These are phyloP conservation scores for Maniola jurtina DNA, from an alignment of 1,140 invertebrate species.

Conservation along the genomic window DNA sequence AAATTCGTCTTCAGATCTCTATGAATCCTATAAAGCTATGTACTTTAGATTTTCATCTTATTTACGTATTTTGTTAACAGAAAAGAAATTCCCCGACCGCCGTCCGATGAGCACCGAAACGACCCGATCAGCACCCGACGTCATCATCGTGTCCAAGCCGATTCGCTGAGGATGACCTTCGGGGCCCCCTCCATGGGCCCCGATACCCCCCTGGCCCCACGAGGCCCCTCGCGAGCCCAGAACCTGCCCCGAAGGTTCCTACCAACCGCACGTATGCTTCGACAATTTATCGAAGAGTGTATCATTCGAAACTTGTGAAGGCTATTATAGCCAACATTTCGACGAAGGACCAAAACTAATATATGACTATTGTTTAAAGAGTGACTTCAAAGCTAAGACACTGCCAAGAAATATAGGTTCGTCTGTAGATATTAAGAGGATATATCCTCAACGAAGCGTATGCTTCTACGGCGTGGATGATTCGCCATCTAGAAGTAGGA, in stretches of 20 bases:
- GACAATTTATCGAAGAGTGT: slow-evolving; percentile 50
- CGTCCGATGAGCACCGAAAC: slow-evolving; percentile 87
- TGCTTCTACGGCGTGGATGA: slow-evolving; percentile 59
- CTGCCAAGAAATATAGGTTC: slow-evolving; percentile 66
- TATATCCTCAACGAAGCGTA: slow-evolving; percentile 53
- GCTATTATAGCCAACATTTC: slow-evolving; percentile 68
- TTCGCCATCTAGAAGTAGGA: slow-evolving; percentile 30
- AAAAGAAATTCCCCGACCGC: slow-evolving; percentile 55
- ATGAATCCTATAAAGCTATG: too few relatives aligned
- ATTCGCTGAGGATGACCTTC: slow-evolving; percentile 73
- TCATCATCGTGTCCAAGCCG: slow-evolving; percentile 81
- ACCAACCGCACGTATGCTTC: slow-evolving; percentile 47
- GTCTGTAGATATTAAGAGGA: slow-evolving; percentile 50
- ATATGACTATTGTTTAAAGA: slow-evolving; percentile 69
- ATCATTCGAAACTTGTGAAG: slow-evolving; percentile 54
- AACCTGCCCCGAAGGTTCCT: slow-evolving; percentile 59
- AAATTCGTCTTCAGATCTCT: too few relatives aligned
- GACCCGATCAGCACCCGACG: slow-evolving; percentile 91
- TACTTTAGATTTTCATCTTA: too few relatives aligned
- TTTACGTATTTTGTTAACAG: slow-evolving; percentile 18
- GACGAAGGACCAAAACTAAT: slow-evolving; percentile 59
- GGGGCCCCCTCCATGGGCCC: slow-evolving; percentile 70
- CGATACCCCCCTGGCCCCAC: slow-evolving; percentile 52
- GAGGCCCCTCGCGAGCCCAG: slow-evolving; percentile 47
- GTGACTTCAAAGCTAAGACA: slow-evolving; percentile 64